Evolutionary conservation across 2,113 vertebrate genomes (phyloP).

Genomic region (Caretta caretta): DNA sequence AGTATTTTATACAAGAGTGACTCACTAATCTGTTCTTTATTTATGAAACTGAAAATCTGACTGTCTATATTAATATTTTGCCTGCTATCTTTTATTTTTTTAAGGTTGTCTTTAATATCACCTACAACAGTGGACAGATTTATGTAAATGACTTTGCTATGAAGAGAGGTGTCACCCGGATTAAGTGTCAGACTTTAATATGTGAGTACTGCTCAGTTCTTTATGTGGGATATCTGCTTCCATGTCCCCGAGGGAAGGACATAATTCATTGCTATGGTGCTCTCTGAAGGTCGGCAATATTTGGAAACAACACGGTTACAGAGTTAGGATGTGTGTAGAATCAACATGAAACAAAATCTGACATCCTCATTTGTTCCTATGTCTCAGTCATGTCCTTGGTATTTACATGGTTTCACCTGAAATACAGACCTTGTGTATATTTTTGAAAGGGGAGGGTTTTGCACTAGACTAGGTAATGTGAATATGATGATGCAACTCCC

Average conservation of each 20-base stretch:
- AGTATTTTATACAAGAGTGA: neutral
- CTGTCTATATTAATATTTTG: neutral
- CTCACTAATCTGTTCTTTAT: neutral
- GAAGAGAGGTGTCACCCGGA: conserved; percentile 88
- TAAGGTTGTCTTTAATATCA: conserved; percentile 84
- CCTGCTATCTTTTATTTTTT: conserved; percentile 60
- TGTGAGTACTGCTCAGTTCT: conserved; percentile 82
- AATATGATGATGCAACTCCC: conserved; percentile 68
- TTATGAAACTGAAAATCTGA: neutral
- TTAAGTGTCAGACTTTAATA: conserved; percentile 88
- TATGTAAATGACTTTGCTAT: conserved; percentile 91
- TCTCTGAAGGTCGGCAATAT: neutral
- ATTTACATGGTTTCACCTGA: neutral
- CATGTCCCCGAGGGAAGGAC: conserved; percentile 1
- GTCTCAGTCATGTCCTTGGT: neutral
- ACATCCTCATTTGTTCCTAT: neutral
- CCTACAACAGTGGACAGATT: conserved; percentile 83
- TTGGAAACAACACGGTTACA: neutral
- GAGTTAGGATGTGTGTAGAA: neutral
- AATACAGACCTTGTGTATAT: conserved; percentile 25
- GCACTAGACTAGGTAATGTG: conserved; percentile 9
- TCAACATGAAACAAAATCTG: neutral
- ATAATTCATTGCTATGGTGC: rapidly evolving
- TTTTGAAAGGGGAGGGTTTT: conserved; percentile 38
- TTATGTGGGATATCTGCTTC: neutral